Conservation (phyloP, 92 coral and sea anemone species). For the Porites lobata region DNA sequence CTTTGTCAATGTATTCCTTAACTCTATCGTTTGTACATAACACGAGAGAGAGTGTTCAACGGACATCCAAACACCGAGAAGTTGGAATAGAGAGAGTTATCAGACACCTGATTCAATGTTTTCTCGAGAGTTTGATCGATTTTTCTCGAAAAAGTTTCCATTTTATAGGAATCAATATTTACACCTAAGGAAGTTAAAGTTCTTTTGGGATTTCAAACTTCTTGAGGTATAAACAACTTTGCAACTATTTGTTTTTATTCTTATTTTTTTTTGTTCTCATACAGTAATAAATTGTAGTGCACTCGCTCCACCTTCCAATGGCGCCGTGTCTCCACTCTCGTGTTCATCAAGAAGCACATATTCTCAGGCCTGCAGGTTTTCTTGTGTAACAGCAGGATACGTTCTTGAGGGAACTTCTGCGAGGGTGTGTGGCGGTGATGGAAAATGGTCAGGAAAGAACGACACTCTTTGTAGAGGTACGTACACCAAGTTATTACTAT, state of each 20-base stretch:
- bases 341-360: slow-evolving; percentile 39
- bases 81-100: no score
- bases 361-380: slow-evolving; percentile 36
- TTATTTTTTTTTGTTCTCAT: background rate
- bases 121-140: no score
- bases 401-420: slow-evolving; percentile 38
- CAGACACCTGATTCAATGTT: no score
- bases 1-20: no score
- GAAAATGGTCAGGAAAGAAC: slow-evolving; percentile 52
- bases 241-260: no score
- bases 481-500: background rate
- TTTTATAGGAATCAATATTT: no score
- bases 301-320: slow-evolving; percentile 35
- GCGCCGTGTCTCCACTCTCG: slow-evolving; percentile 28
- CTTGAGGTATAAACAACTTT: background rate
- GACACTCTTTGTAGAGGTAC: slow-evolving; percentile 57
- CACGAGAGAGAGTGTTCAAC: no score
- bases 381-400: slow-evolving; percentile 30
- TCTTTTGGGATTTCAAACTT: no score
- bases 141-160: no score
- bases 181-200: no score
- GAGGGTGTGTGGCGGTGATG: slow-evolving; percentile 40
- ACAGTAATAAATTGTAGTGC: slow-evolving; percentile 34
- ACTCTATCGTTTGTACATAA: no score
- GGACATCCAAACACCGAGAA: no score